Conservation (phyloP, 2,113 vertebrate species). For the Sakesphorus luctuosus region DNA sequence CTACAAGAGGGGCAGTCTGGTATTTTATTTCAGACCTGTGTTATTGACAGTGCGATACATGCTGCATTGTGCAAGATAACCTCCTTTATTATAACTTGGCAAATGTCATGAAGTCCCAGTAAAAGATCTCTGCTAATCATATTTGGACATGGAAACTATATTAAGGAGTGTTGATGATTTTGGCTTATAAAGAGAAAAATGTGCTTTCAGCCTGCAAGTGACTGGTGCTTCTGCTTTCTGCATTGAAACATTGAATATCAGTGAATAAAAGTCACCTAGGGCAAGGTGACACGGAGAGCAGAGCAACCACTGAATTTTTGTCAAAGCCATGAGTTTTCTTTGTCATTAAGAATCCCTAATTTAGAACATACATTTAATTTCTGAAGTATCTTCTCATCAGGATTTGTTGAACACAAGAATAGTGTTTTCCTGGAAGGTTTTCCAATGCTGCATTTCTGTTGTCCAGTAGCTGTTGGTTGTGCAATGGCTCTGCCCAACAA, state of each 20-base stretch:
- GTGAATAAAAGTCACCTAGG: not conserved
- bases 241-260: not conserved
- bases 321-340: not conserved
- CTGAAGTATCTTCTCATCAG: not conserved
- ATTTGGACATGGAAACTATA: not conserved
- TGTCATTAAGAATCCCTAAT: not conserved
- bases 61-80: not conserved
- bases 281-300: not conserved
- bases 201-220: not conserved
- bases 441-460: not conserved
- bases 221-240: not conserved
- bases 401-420: not conserved
- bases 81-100: not conserved
- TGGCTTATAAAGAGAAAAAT: not conserved
- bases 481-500: not conserved
- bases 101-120: not conserved
- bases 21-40: not conserved
- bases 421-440: not conserved
- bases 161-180: not conserved
- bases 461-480: not conserved
- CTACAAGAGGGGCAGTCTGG: not conserved
- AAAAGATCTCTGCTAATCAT: not conserved
- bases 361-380: not conserved
- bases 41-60: not conserved
- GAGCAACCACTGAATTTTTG: not conserved